phyloP scores from a whole-genome alignment of 2,113 vertebrate genomes.

The Panthera uncia region DNA sequence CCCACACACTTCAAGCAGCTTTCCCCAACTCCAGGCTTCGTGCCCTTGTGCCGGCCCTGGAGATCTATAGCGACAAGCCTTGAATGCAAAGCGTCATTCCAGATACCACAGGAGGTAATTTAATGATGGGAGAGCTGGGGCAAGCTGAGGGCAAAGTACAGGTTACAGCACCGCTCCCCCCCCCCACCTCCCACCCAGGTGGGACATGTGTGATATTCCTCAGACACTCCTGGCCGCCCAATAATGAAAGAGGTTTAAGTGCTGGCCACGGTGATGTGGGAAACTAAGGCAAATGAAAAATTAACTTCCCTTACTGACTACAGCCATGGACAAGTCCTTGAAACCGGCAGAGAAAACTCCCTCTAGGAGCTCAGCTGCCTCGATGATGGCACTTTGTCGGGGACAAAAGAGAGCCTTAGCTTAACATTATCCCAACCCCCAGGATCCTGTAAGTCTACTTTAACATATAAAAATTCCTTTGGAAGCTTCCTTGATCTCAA shows the following conservation, averaged over 20 bases:
- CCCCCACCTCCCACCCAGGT: too few species aligned
- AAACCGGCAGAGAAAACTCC: background rate
- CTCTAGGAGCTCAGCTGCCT: background rate
- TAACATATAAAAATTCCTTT: background rate
- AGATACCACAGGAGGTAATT: background rate
- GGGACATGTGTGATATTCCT: too few species aligned
- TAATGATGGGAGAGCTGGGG: too few species aligned
- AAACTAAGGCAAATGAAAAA: background rate
- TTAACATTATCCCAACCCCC: background rate
- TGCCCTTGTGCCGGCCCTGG: background rate
- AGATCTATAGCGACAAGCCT: background rate
- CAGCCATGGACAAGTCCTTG: background rate
- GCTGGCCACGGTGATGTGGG: background rate
- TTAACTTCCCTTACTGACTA: background rate
- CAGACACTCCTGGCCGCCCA: too few species aligned
- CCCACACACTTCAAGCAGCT: background rate
- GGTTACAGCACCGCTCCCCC: too few species aligned
- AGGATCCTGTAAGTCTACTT: background rate
- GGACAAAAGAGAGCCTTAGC: background rate
- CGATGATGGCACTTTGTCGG: background rate
- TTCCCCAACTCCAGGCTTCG: background rate
- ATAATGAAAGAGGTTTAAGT: too few species aligned
- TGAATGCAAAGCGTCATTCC: background rate
- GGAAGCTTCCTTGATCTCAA: background rate
- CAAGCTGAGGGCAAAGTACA: too few species aligned